These are phyloP conservation scores for Drosophila ezoana DNA, from an alignment of 2,888 invertebrate species.

Conservation along the genomic window DNA sequence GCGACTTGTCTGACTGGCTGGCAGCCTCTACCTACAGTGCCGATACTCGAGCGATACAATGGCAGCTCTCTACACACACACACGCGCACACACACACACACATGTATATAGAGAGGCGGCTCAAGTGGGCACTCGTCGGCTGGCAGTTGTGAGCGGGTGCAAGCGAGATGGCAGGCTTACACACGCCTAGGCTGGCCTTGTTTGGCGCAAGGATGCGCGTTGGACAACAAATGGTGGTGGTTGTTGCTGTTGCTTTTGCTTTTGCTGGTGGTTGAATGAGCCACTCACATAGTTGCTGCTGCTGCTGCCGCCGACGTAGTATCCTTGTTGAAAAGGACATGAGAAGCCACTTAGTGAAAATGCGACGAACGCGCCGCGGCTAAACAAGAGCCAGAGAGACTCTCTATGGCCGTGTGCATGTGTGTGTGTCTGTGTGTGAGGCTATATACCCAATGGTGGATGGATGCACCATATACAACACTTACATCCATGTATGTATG, in stretches of 20 bases:
- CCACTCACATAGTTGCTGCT: slow-evolving; percentile 67
- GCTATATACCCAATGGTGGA: slow-evolving; percentile 75
- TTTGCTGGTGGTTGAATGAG: slow-evolving; percentile 70
- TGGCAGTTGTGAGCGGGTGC: slow-evolving; percentile 23
- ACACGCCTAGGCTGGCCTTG: slow-evolving; percentile 42
- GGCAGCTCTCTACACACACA: slow-evolving; percentile 42
- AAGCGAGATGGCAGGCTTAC: slow-evolving; percentile 49
- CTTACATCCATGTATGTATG: slow-evolving; percentile 21
- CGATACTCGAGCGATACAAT: slow-evolving; percentile 61
- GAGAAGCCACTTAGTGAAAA: slow-evolving; percentile 84
- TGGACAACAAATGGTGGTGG: slow-evolving; percentile 59
- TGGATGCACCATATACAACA: slow-evolving; percentile 66
- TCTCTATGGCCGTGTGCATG: slow-evolving; percentile 43
- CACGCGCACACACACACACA: slow-evolving; percentile 21
- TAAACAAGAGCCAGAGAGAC: slow-evolving; percentile 72
- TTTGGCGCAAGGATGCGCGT: slow-evolving; percentile 47
- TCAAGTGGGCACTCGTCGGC: slow-evolving; percentile 75
- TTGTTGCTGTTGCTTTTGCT: slow-evolving; percentile 47
- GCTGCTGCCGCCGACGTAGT: slow-evolving; percentile 38
- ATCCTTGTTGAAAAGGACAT: slow-evolving; percentile 84
- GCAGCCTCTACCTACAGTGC: slow-evolving; percentile 33
- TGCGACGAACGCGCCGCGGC: slow-evolving; percentile 61
- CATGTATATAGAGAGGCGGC: slow-evolving; percentile 50
- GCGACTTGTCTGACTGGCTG: slow-evolving; percentile 62
- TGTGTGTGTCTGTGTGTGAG: slow-evolving; percentile 38